Conservation (phyloP, 2,888 invertebrate genomes). For the Acrobasis repandana region DNA sequence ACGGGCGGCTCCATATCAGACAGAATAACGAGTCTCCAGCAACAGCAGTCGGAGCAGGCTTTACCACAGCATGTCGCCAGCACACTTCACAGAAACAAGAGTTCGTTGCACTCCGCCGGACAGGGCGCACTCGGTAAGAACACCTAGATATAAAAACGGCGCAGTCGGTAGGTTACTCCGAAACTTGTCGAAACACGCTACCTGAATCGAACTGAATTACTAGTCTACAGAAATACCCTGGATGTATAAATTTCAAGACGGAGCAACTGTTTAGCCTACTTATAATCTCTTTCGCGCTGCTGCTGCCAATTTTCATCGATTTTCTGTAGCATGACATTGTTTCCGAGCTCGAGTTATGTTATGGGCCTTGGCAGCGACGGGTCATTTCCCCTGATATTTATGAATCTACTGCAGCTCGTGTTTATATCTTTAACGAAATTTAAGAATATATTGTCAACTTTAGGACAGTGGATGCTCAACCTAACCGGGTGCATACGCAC, state of each 20-base stretch:
- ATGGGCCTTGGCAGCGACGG: neutral
- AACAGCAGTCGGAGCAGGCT: constrained; percentile 52
- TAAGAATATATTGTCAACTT: no score
- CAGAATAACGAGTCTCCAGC: constrained; percentile 85
- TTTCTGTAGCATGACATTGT: neutral
- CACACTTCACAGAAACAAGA: constrained; percentile 72
- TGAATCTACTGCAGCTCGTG: neutral
- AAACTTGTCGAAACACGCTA: no score
- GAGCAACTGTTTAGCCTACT: no score
- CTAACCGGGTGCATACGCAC: no score
- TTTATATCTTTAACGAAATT: no score
- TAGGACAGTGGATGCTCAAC: no score
- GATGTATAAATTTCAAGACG: no score
- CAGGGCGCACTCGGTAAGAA: constrained; percentile 60
- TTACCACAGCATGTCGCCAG: constrained; percentile 49
- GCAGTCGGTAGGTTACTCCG: neutral
- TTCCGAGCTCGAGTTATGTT: neutral
- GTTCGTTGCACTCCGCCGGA: constrained; percentile 63
- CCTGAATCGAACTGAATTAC: no score
- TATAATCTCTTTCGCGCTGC: neutral
- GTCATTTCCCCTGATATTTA: neutral
- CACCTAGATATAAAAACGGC: neutral
- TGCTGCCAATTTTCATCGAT: constrained; percentile 11
- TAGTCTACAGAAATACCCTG: no score
- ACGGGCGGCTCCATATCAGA: constrained; percentile 69